Conservation (phyloP, 2,888 invertebrate genomes). For the Scaptomyza polygonia region DNA sequence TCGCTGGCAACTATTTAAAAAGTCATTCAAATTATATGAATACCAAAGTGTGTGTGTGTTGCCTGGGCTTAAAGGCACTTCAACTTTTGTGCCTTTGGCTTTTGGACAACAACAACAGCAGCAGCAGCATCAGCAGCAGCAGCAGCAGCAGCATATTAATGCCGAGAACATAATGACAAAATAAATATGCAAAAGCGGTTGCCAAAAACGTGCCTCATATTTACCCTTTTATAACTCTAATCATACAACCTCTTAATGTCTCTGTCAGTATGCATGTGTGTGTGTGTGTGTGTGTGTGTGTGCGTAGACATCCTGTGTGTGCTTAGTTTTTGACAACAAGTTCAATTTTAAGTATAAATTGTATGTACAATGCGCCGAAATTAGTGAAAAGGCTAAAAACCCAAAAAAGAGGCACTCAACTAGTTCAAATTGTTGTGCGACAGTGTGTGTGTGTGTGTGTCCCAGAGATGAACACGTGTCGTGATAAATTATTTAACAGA, state of each 20-base stretch:
- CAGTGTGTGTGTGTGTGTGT: constrained; percentile 18
- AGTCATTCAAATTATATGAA: constrained; percentile 82
- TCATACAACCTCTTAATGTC: constrained; percentile 37
- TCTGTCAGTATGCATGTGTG: background rate
- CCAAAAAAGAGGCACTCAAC: constrained; percentile 46
- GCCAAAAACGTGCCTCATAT: constrained; percentile 78
- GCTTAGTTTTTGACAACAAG: constrained; percentile 55
- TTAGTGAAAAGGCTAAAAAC: constrained; percentile 67
- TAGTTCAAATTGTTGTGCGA: constrained; percentile 35
- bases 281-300: constrained; percentile 25
- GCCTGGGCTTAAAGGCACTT: constrained; percentile 59
- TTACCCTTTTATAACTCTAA: constrained; percentile 73
- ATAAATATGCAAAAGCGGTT: constrained; percentile 84
- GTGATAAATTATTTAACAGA: background rate
- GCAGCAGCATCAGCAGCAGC: background rate
- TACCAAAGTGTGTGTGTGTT: constrained; percentile 47
- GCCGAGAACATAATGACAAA: constrained; percentile 83
- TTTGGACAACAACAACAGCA: constrained; percentile 18
- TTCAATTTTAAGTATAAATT: constrained; percentile 71
- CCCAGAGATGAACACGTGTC: constrained; percentile 7
- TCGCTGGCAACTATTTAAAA: constrained; percentile 81
- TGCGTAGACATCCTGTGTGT: constrained; percentile 24
- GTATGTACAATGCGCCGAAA: constrained; percentile 70
- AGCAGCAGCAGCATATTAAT: constrained; percentile 69
- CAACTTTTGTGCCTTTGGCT: constrained; percentile 37